These are phyloP conservation scores for Phyllopteryx taeniolatus DNA, from an alignment of 2,113 vertebrate genomes.

Conservation along the genomic window DNA sequence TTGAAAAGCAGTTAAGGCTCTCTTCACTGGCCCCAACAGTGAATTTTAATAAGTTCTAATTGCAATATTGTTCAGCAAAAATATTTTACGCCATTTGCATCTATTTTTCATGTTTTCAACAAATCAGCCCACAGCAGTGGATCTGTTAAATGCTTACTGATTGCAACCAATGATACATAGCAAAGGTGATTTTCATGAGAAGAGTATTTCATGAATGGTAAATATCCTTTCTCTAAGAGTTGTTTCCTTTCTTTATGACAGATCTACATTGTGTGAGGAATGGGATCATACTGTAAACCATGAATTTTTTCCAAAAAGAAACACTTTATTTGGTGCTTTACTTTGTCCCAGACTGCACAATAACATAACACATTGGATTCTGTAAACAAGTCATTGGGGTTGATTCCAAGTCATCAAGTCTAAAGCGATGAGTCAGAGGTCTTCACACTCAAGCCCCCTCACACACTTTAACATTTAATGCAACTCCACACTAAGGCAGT, in stretches of 20 bases:
- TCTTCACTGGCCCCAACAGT: neutral
- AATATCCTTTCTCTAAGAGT: constrained; percentile 7
- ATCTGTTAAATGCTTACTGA: constrained; percentile 28
- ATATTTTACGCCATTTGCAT: constrained; percentile 12
- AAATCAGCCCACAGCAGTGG: neutral
- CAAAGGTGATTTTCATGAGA: constrained; percentile 30
- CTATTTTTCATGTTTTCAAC: constrained; percentile 25
- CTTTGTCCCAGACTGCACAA: constrained; percentile 9
- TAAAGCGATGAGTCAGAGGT: constrained; percentile 2
- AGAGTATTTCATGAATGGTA: constrained; percentile 18
- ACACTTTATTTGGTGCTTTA: neutral
- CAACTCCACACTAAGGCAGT: constrained; percentile 12
- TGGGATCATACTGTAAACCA: neutral
- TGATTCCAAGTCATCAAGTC: constrained; percentile 4
- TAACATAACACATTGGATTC: constrained; percentile 4
- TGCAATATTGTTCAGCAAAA: neutral
- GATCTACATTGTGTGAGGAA: constrained; percentile 4
- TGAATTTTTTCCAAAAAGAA: constrained; percentile 13
- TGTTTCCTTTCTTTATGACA: constrained; percentile 4
- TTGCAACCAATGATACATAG: constrained; percentile 9
- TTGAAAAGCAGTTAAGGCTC: constrained; percentile 9
- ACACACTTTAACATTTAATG: constrained; percentile 33
- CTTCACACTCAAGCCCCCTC: constrained; percentile 5
- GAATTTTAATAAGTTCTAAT: neutral
- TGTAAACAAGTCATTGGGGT: constrained; percentile 10